These are phyloP conservation scores for Poeciliopsis turrubarensis DNA, from an alignment of 2,113 vertebrate genomes.

Conservation along the genomic window DNA sequence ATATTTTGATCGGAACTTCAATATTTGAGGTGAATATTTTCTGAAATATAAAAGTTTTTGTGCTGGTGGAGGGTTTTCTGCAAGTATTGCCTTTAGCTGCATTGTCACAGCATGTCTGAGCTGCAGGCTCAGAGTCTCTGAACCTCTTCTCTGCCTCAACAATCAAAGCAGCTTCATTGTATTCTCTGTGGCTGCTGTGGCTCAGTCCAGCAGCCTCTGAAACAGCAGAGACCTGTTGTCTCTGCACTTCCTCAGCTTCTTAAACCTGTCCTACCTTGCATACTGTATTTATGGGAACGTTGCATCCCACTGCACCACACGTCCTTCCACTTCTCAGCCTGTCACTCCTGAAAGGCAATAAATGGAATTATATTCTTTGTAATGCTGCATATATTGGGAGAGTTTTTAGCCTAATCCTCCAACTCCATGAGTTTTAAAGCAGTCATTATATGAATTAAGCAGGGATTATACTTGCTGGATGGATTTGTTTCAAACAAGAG, in stretches of 20 bases:
- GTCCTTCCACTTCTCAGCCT: conserved; percentile 16
- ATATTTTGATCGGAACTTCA: not conserved
- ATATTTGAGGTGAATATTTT: not conserved
- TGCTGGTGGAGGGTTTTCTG: conserved; percentile 24
- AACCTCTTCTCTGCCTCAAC: conserved; percentile 19
- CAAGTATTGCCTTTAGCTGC: conserved; percentile 29
- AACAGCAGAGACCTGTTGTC: conserved; percentile 25
- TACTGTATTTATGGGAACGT: conserved; percentile 6
- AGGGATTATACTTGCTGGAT: conserved; percentile 27
- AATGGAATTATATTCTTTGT: conserved; percentile 27
- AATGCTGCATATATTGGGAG: conserved; percentile 12
- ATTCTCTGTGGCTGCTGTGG: conserved; percentile 42
- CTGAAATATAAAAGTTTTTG: not conserved
- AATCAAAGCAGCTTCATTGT: conserved; percentile 39
- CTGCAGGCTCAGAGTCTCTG: conserved; percentile 8
- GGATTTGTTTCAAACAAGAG: conserved; percentile 27
- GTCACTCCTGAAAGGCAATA: conserved; percentile 28
- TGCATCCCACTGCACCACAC: conserved; percentile 18
- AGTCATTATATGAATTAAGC: conserved; percentile 35
- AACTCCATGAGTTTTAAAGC: conserved; percentile 9
- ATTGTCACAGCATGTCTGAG: conserved; percentile 11
- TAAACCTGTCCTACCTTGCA: conserved; percentile 1
- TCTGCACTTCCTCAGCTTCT: conserved; percentile 23
- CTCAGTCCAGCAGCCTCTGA: conserved; percentile 10
- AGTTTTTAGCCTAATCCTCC: conserved; percentile 30